Percentiles rank a stretch among this genome's conserved stretches.
These are phyloP conservation scores for Gastrophryne carolinensis DNA, from an alignment of 2,797 vertebrate species.

Conservation along the genomic window DNA sequence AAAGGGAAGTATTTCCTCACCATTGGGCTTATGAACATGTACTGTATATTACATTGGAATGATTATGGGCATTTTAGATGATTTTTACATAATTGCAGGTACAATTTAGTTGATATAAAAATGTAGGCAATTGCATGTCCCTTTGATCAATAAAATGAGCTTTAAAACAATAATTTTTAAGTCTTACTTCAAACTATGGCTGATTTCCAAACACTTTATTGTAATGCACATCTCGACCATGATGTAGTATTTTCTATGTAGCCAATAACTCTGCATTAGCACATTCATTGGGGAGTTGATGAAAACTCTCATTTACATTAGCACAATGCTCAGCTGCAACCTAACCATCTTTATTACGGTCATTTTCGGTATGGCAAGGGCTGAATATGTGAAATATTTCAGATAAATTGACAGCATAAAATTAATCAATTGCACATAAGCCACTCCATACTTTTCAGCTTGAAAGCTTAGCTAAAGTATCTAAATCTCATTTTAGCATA, in stretches of 20 bases:
- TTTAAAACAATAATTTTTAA: no score
- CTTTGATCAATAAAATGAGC: no score
- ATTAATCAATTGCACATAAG: constrained; percentile 57
- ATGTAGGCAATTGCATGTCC: no score
- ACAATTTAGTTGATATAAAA: no score
- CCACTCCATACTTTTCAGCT: constrained; percentile 52
- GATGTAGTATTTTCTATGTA: background rate
- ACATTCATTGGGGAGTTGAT: background rate
- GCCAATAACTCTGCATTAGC: background rate
- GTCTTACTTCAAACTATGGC: no score
- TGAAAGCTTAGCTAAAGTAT: constrained; percentile 38
- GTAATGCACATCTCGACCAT: background rate
- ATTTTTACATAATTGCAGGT: no score
- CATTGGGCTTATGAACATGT: no score
- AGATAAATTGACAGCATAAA: constrained; percentile 45
- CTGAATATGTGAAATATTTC: constrained; percentile 27
- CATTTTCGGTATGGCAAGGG: constrained; percentile 10
- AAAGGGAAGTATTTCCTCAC: no score
- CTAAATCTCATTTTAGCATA: constrained; percentile 61
- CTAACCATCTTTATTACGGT: constrained; percentile 22
- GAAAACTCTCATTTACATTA: background rate
- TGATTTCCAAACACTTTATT: no score
- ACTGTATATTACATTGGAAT: no score
- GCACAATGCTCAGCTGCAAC: background rate
- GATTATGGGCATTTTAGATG: no score